Evolutionary conservation across 2,113 vertebrate genomes (phyloP), one percentile per base, ranked within the genome.

Genomic region (Tiliqua scincoides): DNA sequence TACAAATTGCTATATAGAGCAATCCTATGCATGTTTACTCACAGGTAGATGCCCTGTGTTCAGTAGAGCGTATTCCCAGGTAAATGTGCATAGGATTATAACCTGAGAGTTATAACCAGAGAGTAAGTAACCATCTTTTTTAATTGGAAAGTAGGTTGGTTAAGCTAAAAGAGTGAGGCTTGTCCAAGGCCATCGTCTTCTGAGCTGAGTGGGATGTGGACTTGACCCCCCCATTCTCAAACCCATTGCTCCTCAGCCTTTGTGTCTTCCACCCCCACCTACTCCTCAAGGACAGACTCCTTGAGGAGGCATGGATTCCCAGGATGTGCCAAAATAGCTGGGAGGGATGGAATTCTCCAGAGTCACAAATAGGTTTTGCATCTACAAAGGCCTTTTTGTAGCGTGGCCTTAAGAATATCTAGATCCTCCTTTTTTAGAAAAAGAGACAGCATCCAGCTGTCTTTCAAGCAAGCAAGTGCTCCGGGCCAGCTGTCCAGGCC

Each of bases 401-500:
- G 9, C 10, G 35, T 77, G 32, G n/a, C 37, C 0, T 1, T 52
- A 48, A 27, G 57, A 63, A 63, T 85, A 35, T 62, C 67, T 73
- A 65, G 30, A 52, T 27, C 40, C 37, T 7, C 40, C 23, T 21
- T 63, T 63, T 62, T 61, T 59, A 37, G 61, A 8, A 3, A 27
- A 74, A 25, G 84, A 71, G 68, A 61, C 11, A 68, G 62, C 88
- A 85, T 79, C 89, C 85, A 89, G 61, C 43, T 81, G 79, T 87
- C 25, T 48, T 12, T 61, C 86, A 87, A 88, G 92, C 82, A 88
- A 86, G 85, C 93, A 91, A 68, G 87, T 92, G 94, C 87, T 94
- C 88, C 9, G 11, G 79, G 85, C 93, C 94, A 94, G 91, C 95
- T 96, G 95, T 94, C 89, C 62, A 82, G 92, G 93, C 93, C 93